Evolutionary conservation across 2,888 invertebrate species (phyloP).

Genomic region (Ptychoptera albimana): DNA sequence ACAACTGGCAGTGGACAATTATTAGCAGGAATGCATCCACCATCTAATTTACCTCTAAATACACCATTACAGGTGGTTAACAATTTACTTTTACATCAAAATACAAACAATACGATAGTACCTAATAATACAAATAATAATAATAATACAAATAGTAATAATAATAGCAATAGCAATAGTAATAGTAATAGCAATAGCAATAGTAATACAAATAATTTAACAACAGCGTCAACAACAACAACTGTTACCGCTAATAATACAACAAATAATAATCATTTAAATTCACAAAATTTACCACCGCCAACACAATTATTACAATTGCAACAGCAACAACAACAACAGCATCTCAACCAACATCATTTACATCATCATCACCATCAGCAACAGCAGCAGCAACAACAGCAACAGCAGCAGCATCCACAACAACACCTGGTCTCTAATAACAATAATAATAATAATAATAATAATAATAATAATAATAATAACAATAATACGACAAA

Average conservation of each 20-base stretch:
- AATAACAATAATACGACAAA: conserved; percentile 9
- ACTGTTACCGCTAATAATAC: conserved; percentile 4
- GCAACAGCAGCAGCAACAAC: conserved; percentile 2
- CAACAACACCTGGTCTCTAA: not conserved
- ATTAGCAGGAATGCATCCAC: conserved; percentile 22
- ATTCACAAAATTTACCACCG: conserved; percentile 8
- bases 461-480: conserved; percentile 12
- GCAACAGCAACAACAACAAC: conserved; percentile 2
- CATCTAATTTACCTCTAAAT: conserved; percentile 20
- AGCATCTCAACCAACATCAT: conserved; percentile 3
- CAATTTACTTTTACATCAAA: conserved; percentile 18
- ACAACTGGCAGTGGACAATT: conserved; percentile 15
- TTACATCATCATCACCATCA: conserved; percentile 3
- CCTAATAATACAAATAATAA: conserved; percentile 15
- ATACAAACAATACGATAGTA: too few relatives aligned
- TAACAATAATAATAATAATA: conserved; percentile 13
- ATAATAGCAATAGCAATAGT: conserved; percentile 10
- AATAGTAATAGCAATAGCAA: conserved; percentile 8
- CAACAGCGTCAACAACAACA: conserved; percentile 13
- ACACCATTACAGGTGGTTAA: conserved; percentile 29
- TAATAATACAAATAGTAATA: conserved; percentile 18
- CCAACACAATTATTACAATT: conserved; percentile 9
- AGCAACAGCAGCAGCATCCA: conserved; percentile 3
- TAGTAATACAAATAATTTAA: conserved; percentile 13
- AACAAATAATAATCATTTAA: conserved; percentile 4